Percentiles rank a stretch among this genome's conserved stretches.
Conservation (phyloP, 2,113 vertebrate genomes). For the Rynchops niger region DNA sequence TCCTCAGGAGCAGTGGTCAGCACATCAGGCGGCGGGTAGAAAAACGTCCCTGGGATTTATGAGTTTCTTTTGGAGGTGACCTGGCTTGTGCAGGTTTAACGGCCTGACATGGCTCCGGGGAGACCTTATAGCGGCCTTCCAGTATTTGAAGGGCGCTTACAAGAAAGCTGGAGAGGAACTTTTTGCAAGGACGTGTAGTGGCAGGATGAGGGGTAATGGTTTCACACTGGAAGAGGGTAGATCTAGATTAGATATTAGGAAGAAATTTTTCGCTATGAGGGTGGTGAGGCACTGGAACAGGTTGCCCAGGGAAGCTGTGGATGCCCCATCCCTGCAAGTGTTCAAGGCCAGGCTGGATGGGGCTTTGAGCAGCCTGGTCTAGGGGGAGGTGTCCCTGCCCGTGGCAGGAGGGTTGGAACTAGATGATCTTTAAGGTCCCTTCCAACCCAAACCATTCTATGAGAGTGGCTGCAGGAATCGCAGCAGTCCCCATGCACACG, state of each 20-base stretch:
- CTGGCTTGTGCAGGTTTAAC: background rate
- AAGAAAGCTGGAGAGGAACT: background rate
- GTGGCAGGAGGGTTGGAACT: background rate
- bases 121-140: background rate
- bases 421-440: background rate
- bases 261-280: background rate
- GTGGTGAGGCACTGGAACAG: background rate
- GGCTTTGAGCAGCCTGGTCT: background rate
- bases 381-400: background rate
- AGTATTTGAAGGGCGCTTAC: background rate
- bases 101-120: background rate
- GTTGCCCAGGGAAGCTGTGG: background rate
- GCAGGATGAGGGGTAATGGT: background rate
- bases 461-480: background rate
- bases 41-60: background rate
- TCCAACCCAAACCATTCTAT: background rate
- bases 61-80: background rate
- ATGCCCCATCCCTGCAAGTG: background rate
- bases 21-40: background rate
- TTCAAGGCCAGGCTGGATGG: background rate
- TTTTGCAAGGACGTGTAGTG: background rate
- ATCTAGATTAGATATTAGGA: background rate
- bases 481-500: background rate
- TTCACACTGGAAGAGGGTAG: background rate
- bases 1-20: background rate